A percentile compares a stretch with the other conserved stretches of the same genome.
Evolutionary conservation across 2,797 vertebrate genomes (phyloP).

Genomic region (Acanthopagrus latus): DNA sequence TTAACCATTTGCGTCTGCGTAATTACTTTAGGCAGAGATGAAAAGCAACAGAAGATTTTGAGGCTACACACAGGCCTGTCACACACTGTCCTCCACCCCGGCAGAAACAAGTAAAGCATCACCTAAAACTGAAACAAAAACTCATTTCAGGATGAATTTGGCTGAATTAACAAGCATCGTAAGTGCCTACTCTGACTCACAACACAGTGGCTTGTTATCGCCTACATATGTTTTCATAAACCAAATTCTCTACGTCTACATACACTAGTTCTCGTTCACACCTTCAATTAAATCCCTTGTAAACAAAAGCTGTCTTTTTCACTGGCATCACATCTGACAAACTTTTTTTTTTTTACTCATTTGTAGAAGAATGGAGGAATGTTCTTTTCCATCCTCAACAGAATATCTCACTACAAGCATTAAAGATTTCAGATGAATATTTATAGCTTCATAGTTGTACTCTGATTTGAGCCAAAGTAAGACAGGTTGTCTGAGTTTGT

Average conservation of each 20-base stretch:
- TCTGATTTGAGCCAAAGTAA: conserved; percentile 8
- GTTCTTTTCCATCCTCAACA: conserved; percentile 1
- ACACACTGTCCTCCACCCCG: not conserved
- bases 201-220: not conserved
- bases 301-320: not conserved
- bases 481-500: not conserved
- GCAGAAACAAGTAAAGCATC: not conserved
- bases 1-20: conserved; percentile 56
- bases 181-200: not conserved
- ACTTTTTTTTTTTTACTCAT: not conserved
- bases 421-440: not conserved
- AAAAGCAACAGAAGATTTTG: conserved; percentile 45
- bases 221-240: not conserved
- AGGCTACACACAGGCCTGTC: conserved; percentile 35
- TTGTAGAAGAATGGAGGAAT: not conserved
- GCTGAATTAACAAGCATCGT: not conserved
- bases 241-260: not conserved
- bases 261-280: not conserved
- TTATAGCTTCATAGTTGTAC: not conserved
- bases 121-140: conserved; percentile 4
- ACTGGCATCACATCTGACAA: not conserved
- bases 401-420: not conserved
- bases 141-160: not conserved
- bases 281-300: not conserved
- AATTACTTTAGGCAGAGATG: conserved; percentile 64